phyloP scores from a whole-genome alignment of 2,888 invertebrate genomes.

The Microctonus brassicae region DNA sequence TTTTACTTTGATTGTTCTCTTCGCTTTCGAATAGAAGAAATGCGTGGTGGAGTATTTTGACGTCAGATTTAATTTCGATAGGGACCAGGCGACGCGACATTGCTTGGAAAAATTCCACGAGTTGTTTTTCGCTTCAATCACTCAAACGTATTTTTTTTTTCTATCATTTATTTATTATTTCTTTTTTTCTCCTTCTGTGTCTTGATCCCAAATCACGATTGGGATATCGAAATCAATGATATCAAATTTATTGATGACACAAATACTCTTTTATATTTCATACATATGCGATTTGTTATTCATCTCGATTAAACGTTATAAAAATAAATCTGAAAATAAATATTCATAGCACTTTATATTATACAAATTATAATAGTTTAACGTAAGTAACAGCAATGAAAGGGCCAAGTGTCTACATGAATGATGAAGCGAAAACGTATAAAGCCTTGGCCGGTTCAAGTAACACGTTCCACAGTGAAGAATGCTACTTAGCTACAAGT shows the following conservation, averaged over 20 bases:
- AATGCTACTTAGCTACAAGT: constrained; percentile 55
- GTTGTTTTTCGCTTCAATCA: constrained; percentile 21
- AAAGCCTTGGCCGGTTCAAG: constrained; percentile 49
- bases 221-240: too few species aligned
- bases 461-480: constrained; percentile 53
- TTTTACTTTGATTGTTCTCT: too few species aligned
- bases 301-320: too few species aligned
- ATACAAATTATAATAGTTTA: background rate
- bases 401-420: too few species aligned
- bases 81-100: constrained; percentile 24
- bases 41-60: constrained; percentile 38
- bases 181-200: background rate
- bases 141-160: background rate
- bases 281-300: too few species aligned
- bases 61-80: constrained; percentile 49
- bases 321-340: too few species aligned
- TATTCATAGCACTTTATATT: too few species aligned
- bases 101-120: constrained; percentile 23
- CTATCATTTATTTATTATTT: background rate
- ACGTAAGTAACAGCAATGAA: constrained; percentile 4
- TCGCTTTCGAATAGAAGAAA: constrained; percentile 25
- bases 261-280: too few species aligned
- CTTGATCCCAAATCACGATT: background rate
- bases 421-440: background rate
- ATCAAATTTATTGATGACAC: too few species aligned